Percentiles rank a stretch among this genome's conserved stretches.
These are phyloP conservation scores for Pimephales promelas DNA, from an alignment of 2,113 vertebrate species.

Conservation along the genomic window DNA sequence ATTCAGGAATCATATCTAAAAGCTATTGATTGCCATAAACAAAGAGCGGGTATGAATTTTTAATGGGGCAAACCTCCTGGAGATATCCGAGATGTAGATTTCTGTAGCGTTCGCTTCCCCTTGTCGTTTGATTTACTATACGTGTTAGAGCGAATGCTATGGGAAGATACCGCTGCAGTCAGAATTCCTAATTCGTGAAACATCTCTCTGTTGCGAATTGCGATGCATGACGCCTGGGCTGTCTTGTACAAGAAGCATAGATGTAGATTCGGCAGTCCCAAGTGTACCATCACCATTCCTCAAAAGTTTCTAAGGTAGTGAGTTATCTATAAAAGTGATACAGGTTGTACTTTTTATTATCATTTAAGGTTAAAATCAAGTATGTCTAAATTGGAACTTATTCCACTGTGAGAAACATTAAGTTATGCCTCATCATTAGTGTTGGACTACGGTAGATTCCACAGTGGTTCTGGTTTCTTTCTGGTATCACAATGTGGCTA, in stretches of 20 bases:
- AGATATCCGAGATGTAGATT: constrained; percentile 61
- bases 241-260: background rate
- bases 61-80: constrained; percentile 77
- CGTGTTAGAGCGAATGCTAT: constrained; percentile 33
- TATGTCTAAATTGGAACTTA: background rate
- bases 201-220: background rate
- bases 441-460: background rate
- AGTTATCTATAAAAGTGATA: background rate
- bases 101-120: constrained; percentile 18
- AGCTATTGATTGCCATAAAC: constrained; percentile 83
- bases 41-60: constrained; percentile 81
- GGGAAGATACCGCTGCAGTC: background rate
- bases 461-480: background rate
- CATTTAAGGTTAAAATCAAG: background rate
- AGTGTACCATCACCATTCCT: background rate
- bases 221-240: background rate
- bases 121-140: constrained; percentile 45
- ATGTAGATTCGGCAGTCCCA: background rate
- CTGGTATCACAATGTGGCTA: background rate
- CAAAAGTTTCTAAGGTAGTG: background rate
- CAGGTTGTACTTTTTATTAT: background rate
- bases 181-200: background rate
- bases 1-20: constrained; percentile 79
- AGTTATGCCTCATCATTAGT: background rate
- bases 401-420: background rate